These are phyloP conservation scores for Drosophila lini DNA, from an alignment of 1,140 invertebrate genomes.

Conservation along the genomic window DNA sequence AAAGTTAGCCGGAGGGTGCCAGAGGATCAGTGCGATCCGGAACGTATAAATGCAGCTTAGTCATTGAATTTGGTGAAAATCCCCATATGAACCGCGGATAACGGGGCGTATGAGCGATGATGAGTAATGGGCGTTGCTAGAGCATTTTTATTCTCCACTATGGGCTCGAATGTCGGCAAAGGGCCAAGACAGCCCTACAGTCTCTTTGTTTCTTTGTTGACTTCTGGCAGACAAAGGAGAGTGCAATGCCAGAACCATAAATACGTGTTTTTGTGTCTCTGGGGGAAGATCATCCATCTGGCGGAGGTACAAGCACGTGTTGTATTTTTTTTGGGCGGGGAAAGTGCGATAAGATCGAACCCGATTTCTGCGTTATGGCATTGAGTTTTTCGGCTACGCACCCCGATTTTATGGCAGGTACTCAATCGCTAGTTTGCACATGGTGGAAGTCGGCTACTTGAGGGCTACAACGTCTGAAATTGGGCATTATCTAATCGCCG, in stretches of 20 bases:
- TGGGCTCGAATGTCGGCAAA: slow-evolving; percentile 1
- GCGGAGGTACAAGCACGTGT: slow-evolving; percentile 49
- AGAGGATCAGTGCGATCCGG: slow-evolving; percentile 28
- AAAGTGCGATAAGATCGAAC: slow-evolving; percentile 47
- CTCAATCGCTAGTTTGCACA: slow-evolving; percentile 35
- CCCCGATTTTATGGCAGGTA: slow-evolving; percentile 20
- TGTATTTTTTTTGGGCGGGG: slow-evolving; percentile 1
- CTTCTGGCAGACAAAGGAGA: slow-evolving; percentile 26
- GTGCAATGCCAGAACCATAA: slow-evolving; percentile 2
- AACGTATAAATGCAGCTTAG: slow-evolving; percentile 30
- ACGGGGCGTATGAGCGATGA: slow-evolving; percentile 34
- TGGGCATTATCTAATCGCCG: slow-evolving; percentile 62
- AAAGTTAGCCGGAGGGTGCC: slow-evolving; percentile 51
- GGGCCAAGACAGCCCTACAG: slow-evolving; percentile 21
- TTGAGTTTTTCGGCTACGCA: slow-evolving; percentile 41
- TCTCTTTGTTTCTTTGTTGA: slow-evolving; percentile 44
- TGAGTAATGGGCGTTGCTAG: slow-evolving; percentile 21
- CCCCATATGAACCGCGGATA: background rate
- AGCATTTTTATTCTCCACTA: slow-evolving; percentile 4
- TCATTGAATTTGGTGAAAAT: slow-evolving; percentile 27
- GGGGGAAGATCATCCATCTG: slow-evolving; percentile 38
- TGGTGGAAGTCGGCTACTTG: slow-evolving; percentile 37
- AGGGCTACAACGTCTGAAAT: slow-evolving; percentile 21
- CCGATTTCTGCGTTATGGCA: slow-evolving; percentile 19
- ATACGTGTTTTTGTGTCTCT: slow-evolving; percentile 5